phyloP scores from a whole-genome alignment of 2,113 vertebrate genomes.

The Athene noctua region DNA sequence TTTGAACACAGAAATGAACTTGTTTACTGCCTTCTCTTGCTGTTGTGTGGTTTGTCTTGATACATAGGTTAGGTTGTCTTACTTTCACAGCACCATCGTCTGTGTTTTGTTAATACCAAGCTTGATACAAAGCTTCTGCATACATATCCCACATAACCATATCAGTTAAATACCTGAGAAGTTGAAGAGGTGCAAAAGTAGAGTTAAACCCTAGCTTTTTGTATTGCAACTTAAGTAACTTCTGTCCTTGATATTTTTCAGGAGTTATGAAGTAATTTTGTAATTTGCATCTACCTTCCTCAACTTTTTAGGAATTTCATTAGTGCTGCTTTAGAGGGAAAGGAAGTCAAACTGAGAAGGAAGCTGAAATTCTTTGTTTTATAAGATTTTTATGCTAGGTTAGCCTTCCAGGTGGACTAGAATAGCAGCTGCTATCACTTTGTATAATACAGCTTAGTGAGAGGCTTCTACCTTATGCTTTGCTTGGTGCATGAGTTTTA shows the following conservation, averaged over 20 bases:
- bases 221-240: not conserved
- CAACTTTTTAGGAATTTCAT: not conserved
- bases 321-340: not conserved
- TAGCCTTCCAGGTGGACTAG: not conserved
- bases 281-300: not conserved
- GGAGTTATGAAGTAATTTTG: not conserved
- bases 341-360: not conserved
- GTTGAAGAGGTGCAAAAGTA: not conserved
- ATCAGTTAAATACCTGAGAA: not conserved
- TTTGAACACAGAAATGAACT: not conserved
- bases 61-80: not conserved
- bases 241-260: not conserved
- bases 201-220: not conserved
- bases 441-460: not conserved
- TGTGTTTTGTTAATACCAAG: not conserved
- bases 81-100: not conserved
- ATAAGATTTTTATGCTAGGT: not conserved
- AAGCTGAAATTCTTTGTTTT: not conserved
- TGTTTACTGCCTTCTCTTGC: not conserved
- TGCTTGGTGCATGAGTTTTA: not conserved
- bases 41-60: not conserved
- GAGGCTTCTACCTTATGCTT: not conserved
- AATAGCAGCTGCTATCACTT: not conserved
- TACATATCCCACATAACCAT: not conserved
- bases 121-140: not conserved